phyloP scores from a whole-genome alignment of 2,888 invertebrate species.

The Conomelus anceps region DNA sequence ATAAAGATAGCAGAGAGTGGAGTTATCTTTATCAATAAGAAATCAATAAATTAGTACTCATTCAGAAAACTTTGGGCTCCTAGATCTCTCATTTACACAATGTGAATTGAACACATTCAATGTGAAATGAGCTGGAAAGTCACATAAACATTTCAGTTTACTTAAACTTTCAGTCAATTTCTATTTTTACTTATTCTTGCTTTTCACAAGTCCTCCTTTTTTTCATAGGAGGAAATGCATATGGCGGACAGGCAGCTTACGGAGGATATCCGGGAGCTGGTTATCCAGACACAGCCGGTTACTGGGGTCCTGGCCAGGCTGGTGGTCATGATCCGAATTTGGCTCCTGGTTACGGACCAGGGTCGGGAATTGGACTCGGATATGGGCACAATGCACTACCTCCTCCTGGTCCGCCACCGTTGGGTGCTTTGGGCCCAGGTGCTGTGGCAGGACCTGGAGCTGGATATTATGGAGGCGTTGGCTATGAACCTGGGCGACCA shows the following conservation, averaged over 20 bases:
- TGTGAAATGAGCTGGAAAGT: too few relatives aligned
- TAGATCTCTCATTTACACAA: too few relatives aligned
- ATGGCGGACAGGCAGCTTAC: conserved; percentile 28
- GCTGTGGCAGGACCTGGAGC: neutral
- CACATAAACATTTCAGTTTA: too few relatives aligned
- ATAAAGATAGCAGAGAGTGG: too few relatives aligned
- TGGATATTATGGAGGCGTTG: conserved; percentile 1
- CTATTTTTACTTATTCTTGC: neutral
- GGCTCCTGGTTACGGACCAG: conserved; percentile 20
- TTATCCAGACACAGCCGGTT: conserved; percentile 34
- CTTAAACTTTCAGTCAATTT: neutral
- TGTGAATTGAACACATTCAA: too few relatives aligned
- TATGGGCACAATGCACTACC: conserved; percentile 26
- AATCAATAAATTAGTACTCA: too few relatives aligned
- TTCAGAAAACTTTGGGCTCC: too few relatives aligned
- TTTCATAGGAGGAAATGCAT: neutral
- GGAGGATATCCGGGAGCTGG: conserved; percentile 34
- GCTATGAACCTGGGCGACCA: conserved; percentile 32
- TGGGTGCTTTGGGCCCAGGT: conserved; percentile 7
- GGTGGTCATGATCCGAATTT: neutral
- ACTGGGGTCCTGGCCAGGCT: neutral
- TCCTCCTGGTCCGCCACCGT: neutral
- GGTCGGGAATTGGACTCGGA: conserved; percentile 29
- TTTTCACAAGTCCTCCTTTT: neutral
- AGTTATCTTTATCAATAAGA: too few relatives aligned